Evolutionary conservation across 2,113 vertebrate genomes (phyloP), one percentile per base, ranked within the genome.

Genomic region (Semnornis frantzii): DNA sequence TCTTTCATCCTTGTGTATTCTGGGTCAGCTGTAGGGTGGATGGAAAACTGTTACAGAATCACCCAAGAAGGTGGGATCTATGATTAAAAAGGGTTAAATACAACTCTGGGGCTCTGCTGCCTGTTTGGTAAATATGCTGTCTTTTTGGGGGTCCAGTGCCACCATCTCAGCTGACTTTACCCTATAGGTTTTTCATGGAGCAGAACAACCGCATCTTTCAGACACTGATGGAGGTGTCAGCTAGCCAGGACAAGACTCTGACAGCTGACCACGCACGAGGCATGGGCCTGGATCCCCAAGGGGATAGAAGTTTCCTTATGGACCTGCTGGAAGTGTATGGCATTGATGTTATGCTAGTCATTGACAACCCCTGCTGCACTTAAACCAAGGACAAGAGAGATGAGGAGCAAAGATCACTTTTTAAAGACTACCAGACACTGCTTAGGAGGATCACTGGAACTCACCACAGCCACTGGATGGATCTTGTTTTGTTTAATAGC

Each of bases 181-280:
- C 75, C 85, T 30, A 2, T n/a, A 99, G 99, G 97, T 99, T 99
- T 97, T 99, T 99, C 97, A 99, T 99, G 97, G 99, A 99, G 96
- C 98, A 99, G 82, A 99, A 99, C 95, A 99, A 99, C 97, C 98
- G 99, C 93, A 99, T 99, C 97, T 99, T 99, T 96, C 99, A 99
- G 98, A 99, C 98, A 0, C 91, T 99, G 93, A 96, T 98, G 63
- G 99, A 99, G 86, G 98, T 99, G 70, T 99, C 98, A 0, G 98
- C 97, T 55, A 99, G 99, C 94, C 92, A 98, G 9, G 99, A 99
- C 79, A 99, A 98, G 93, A 99, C 98, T 8, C 97, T 99, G 82
- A 99, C 99, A 5, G 98, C 98, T 4, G 99, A 99, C 78, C 99
- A 99, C 0, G 98, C 99, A 55, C 98, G 98, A 62, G 98, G 98